Conservation (phyloP, 2,888 invertebrate species). For the Sepioteuthis lessoniana region DNA sequence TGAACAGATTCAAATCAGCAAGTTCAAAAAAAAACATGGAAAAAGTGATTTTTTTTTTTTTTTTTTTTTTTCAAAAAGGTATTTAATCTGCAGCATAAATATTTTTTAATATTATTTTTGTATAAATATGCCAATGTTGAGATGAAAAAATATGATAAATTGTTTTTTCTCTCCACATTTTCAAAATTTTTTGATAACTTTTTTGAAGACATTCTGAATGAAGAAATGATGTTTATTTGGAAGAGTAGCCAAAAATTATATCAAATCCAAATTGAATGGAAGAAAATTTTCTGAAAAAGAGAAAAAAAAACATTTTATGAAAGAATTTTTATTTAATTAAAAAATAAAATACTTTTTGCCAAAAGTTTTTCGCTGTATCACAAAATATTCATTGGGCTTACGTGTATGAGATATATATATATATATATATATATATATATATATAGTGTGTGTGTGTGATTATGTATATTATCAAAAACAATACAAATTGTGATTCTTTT, state of each 20-base stretch:
- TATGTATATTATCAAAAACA: too few relatives aligned
- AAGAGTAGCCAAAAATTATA: neutral
- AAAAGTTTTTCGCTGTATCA: too few relatives aligned
- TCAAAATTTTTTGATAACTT: neutral
- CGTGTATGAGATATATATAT: neutral
- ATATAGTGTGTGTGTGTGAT: too few relatives aligned
- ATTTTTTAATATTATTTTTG: neutral
- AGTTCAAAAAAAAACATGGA: too few relatives aligned
- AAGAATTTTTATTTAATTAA: neutral
- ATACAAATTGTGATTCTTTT: neutral
- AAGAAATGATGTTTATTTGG: too few relatives aligned
- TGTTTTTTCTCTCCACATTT: neutral
- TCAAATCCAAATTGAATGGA: too few relatives aligned
- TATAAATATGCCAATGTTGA: neutral
- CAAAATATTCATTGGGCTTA: neutral
- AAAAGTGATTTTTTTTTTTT: too few relatives aligned
- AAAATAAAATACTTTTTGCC: too few relatives aligned
- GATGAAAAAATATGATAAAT: too few relatives aligned
- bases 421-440: slow-evolving; percentile 3
- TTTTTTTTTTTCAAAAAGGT: too few relatives aligned
- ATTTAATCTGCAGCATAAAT: neutral
- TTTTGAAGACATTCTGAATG: neutral
- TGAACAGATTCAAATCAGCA: too few relatives aligned
- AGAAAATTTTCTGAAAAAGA: neutral
- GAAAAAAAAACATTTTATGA: neutral